Conservation (phyloP, 1,140 invertebrate species). For the Carposina sasakii region DNA sequence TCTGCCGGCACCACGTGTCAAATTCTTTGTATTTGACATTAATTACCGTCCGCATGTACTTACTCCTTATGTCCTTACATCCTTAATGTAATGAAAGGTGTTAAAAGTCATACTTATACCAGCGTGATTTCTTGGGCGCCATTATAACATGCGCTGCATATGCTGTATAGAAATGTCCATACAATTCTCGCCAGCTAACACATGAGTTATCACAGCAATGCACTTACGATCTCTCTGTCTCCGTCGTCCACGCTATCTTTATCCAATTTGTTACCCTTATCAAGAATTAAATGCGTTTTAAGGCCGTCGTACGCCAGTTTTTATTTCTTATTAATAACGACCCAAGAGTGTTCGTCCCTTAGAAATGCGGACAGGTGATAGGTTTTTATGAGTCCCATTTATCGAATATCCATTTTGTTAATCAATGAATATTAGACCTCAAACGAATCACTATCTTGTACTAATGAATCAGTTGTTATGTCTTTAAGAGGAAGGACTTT, state of each 20-base stretch:
- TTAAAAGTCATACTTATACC: too few relatives aligned
- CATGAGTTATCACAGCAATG: slow-evolving; percentile 64
- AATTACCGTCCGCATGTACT: too few relatives aligned
- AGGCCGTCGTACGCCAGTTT: slow-evolving; percentile 47
- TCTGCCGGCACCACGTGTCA: too few relatives aligned
- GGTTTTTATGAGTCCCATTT: slow-evolving; percentile 39
- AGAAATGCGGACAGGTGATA: slow-evolving; percentile 35
- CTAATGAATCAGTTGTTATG: slow-evolving; percentile 27
- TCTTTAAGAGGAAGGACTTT: too few relatives aligned
- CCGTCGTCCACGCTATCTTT: slow-evolving; percentile 57
- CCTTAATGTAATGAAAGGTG: too few relatives aligned
- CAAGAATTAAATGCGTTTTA: slow-evolving; percentile 71
- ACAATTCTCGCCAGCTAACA: slow-evolving; percentile 24
- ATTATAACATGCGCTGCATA: too few relatives aligned
- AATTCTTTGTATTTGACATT: too few relatives aligned
- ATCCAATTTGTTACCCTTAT: slow-evolving; percentile 73
- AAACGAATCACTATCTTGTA: slow-evolving; percentile 16
- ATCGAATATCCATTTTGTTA: slow-evolving; percentile 51
- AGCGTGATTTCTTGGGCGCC: too few relatives aligned
- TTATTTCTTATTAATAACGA: slow-evolving; percentile 68
- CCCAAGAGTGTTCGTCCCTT: slow-evolving; percentile 4
- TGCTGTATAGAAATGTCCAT: too few relatives aligned
- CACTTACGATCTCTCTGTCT: slow-evolving; percentile 69
- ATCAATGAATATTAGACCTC: slow-evolving; percentile 32
- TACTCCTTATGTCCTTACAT: too few relatives aligned